Evolutionary conservation across 2,797 vertebrate genomes (phyloP), one percentile per base, ranked within the genome.

Genomic region (Vultur gryphus): DNA sequence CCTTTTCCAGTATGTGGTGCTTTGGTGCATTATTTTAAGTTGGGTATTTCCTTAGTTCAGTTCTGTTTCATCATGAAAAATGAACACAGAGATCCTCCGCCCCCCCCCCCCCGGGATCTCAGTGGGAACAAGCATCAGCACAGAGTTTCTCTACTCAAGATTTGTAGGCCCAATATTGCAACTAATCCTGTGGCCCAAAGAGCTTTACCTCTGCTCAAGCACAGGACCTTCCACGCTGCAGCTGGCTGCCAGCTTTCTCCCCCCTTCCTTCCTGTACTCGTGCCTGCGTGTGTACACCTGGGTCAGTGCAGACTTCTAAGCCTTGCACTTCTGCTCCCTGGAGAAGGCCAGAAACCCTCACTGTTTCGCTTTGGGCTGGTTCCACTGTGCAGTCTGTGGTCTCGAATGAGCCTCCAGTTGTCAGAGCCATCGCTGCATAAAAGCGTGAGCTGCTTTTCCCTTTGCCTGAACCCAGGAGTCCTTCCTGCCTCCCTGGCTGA

Each of bases 201-300:
- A 48, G 23, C 43, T 82, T 33, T 57, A 13, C 33, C n/a, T 46
- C 26, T 62, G 43, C 26, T 69, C 0, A 0, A 49, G 58, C 3
- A 6, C 58, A 44, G 70, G 57, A 64, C 25, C 51, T 35, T 72
- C 59, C 21, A 4, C 2, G 3, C 67, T 76, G 69, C 72, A 77
- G 69, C 52, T 80, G 62, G 35, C 51, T 73, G 89, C 46, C 0
- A 0, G 15, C 35, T 75, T 43, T 59, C 61, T 70, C 13, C 12
- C 8, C 28, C 0, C 37, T 85, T 90, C 73, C 73, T 90, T 90
- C 57, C 87, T 43, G 15, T 54, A 0, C 58, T 41, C n/a, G 6
- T 6, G 1, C 31, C 5, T 48, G 46, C 10, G 7, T 44, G 2
- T 18, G 33, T 44, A 11, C 51, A 59, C 70, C 44, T 59, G 19